phyloP scores from a whole-genome alignment of 2,113 vertebrate species.

The Hucho hucho region DNA sequence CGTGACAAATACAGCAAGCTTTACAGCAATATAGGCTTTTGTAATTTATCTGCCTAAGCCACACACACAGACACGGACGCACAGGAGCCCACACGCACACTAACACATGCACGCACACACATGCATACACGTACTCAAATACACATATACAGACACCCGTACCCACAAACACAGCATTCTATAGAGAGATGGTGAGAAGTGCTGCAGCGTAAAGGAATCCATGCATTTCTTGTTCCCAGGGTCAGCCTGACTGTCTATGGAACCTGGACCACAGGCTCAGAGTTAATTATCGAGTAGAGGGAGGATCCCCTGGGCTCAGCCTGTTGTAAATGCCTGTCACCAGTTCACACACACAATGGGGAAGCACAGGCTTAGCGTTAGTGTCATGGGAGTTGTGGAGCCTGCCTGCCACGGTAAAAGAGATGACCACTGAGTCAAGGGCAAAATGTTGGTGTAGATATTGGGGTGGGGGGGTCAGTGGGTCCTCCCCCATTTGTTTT shows the following conservation, averaged over 20 bases:
- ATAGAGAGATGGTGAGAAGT: constrained; percentile 30
- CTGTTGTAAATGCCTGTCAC: constrained; percentile 20
- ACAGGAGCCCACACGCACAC: constrained; percentile 31
- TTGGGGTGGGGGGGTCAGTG: too few relatives aligned
- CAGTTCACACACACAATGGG: constrained; percentile 16
- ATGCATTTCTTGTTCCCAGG: constrained; percentile 33
- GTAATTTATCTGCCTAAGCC: constrained; percentile 20
- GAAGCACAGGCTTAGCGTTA: neutral
- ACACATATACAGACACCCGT: constrained; percentile 16
- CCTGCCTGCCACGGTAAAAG: neutral
- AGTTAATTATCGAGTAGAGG: constrained; percentile 40
- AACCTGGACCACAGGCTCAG: constrained; percentile 30
- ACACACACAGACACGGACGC: constrained; percentile 39
- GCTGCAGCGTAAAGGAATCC: constrained; percentile 7
- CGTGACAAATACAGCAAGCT: constrained; percentile 56
- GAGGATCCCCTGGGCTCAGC: constrained; percentile 19
- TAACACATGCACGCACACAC: constrained; percentile 49
- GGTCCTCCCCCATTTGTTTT: too few relatives aligned
- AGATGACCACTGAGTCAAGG: neutral
- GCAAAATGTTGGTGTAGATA: too few relatives aligned
- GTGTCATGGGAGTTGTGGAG: constrained; percentile 15
- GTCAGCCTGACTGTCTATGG: constrained; percentile 30
- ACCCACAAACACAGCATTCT: neutral
- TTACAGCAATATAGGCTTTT: constrained; percentile 43
- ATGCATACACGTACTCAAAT: constrained; percentile 55